phyloP scores from a whole-genome alignment of 1,140 invertebrate genomes.

The Phymorhynchus buccinoides region DNA sequence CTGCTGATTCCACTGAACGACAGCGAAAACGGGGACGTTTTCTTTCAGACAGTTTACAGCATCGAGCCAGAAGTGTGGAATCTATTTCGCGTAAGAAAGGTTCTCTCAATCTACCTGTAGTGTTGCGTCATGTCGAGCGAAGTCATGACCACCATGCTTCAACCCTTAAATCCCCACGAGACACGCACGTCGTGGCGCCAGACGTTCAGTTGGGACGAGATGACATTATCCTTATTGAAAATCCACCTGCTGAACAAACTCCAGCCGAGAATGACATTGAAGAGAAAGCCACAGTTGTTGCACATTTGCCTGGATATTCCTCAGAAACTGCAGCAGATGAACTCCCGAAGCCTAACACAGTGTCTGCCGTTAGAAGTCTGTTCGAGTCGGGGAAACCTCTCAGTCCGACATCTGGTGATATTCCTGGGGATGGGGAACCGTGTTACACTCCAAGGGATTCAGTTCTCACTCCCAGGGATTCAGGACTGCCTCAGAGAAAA shows the following conservation, averaged over 20 bases:
- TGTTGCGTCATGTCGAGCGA: constrained; percentile 40
- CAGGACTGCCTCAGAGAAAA: not conserved
- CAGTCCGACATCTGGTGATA: not conserved
- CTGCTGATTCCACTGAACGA: constrained; percentile 23
- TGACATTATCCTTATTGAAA: constrained; percentile 67
- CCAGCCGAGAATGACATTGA: constrained; percentile 31
- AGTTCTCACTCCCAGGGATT: constrained; percentile 33
- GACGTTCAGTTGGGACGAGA: constrained; percentile 61
- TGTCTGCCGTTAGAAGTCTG: constrained; percentile 58
- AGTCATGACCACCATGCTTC: constrained; percentile 25
- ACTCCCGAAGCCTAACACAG: constrained; percentile 66
- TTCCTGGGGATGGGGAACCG: not conserved
- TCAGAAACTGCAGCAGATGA: constrained; percentile 51
- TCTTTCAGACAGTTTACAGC: not conserved
- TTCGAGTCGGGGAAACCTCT: constrained; percentile 58
- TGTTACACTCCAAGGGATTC: constrained; percentile 32
- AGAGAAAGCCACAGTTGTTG: not conserved
- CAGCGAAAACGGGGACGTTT: constrained; percentile 1
- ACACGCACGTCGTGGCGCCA: constrained; percentile 49
- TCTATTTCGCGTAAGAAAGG: constrained; percentile 21
- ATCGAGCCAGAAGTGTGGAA: constrained; percentile 35
- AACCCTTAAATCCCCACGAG: constrained; percentile 34
- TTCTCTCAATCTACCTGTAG: constrained; percentile 14
- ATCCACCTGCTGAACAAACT: constrained; percentile 32
- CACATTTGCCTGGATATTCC: constrained; percentile 11